phyloP scores from a whole-genome alignment of 37 sponge, comb jelly and placozoan species.

The Geodia barretti region DNA sequence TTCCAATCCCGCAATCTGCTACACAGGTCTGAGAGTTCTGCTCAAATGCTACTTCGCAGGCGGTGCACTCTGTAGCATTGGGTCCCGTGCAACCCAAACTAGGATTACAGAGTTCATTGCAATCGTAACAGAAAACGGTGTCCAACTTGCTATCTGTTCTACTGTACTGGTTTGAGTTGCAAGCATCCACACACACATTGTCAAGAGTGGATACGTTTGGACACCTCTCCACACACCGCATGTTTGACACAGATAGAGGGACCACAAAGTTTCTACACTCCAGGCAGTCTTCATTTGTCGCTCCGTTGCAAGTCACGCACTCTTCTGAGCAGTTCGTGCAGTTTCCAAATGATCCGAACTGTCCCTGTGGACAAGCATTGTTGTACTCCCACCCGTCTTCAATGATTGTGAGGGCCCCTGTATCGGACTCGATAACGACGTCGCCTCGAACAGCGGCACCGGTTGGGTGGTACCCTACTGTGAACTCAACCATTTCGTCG shows the following conservation, averaged over 20 bases:
- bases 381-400: constrained; percentile 42
- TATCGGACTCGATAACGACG: constrained; percentile 56
- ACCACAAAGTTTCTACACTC: constrained; percentile 40
- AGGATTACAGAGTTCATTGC: constrained; percentile 40
- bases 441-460: constrained; percentile 12
- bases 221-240: constrained; percentile 56
- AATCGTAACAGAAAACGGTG: constrained; percentile 38
- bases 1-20: constrained; percentile 27
- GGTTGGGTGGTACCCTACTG: constrained; percentile 30
- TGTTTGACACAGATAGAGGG: neutral
- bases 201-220: constrained; percentile 45
- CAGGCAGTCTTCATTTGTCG: constrained; percentile 34
- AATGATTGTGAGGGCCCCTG: constrained; percentile 51
- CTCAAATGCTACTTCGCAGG: constrained; percentile 25
- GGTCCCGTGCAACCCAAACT: constrained; percentile 62
- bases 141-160: neutral
- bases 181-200: constrained; percentile 49
- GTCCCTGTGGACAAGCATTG: constrained; percentile 36
- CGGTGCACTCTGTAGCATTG: constrained; percentile 31
- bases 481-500: constrained; percentile 15
- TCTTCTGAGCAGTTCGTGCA: constrained; percentile 44
- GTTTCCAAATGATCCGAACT: constrained; percentile 23
- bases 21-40: constrained; percentile 24
- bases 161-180: constrained; percentile 47
- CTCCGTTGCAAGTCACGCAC: constrained; percentile 48